Base-by-base conservation (phyloP, 2,797 vertebrate genomes). In the Thripadectes ignobilis region DNA sequence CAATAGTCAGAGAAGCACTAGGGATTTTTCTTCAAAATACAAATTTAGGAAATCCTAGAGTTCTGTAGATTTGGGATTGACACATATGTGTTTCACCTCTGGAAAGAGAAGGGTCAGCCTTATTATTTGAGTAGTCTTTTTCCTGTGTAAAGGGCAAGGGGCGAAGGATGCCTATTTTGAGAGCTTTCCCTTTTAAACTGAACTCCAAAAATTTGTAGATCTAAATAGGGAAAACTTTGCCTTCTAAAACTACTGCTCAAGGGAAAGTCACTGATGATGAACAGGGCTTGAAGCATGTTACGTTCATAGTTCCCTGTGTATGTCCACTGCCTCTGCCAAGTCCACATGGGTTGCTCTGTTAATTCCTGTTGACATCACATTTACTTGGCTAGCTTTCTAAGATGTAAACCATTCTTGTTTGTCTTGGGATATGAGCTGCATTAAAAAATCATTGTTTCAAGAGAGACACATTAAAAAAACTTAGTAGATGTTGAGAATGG, bases 51-150 rank as follows among this genome's bases (percentile, higher is more conserved):
- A 83, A 63, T 69, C 19, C 10, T 65, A 7, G 52, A 92, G 34
- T 85, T 82, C 26, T 71, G 9, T 80, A 43, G 34, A 16, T 85
- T n/a, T 43, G 15, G 13, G 10, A 2, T 61, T 83, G 54, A 59
- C 41, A 34, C n/a, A 45, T 15, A 48, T 0, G 0, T 61, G 27
- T 59, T 81, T 32, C 3, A 1, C 9, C 18, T 34, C 32, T 69
- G 54, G 58, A 75, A 68, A 86, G 30, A 68, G 49, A 14, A 81
- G 38, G 29, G 43, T 75, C n/a, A 46, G 32, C 22, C 30, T 69
- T 72, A 14, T 46, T 79, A 52, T 29, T 69, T 63, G 26, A 76
- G 14, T 23, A 51, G 20, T 15, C 24, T 68, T 88, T 67, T 61
- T 41, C 23, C 32, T 65, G 5, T 7, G 5, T 52, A 43, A 88